Evolutionary conservation across 2,113 vertebrate species (phyloP), one percentile per base, ranked within the genome.

Genomic region (Anoura caudifer): DNA sequence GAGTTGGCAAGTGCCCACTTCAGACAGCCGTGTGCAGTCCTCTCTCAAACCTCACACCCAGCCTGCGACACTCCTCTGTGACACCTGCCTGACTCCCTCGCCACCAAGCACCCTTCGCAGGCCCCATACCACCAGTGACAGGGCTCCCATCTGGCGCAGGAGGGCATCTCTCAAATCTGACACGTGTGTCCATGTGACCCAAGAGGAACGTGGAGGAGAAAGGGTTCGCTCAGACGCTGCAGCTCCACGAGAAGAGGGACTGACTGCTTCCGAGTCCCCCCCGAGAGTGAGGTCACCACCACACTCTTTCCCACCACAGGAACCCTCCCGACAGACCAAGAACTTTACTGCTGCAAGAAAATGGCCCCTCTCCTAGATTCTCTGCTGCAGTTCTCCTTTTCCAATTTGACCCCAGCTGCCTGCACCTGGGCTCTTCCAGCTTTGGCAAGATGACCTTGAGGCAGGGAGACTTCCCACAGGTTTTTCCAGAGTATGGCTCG

Each of bases 101-200:
- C 81, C 56, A 33, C 28, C 16, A 1, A 33, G 43, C 24, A 61
- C 19, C 50, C 36, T 3, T 4, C 20, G 0, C 26, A 12, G 82
- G 31, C 8, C 11, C 36, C n/a, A 45, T 0, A 20, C 11, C 50
- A 72, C 50, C 0, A 19, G 19, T 2, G 4, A 6, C 1, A 41
- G 3, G 24, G 56, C 4, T 16, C 67, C 7, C 13, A 13, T 0
- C 22, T 7, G 67, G 1, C 13, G 79, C 24, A 33, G 31, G 31
- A 26, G 1, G 67, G 52, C 38, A 41, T 5, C 8, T 41, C 45
- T 47, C 33, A 28, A 14, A 19, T 52, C 61, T 26, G 12, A 3
- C 26, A 47, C 5, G 4, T 8, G 33, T 28, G 26, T 75, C 84
- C 69, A 73, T 2, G 38, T 80, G 65, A n/a, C 28, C 20, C 4